phyloP scores from a whole-genome alignment of 2,888 invertebrate genomes.

The Cyclophora punctaria region DNA sequence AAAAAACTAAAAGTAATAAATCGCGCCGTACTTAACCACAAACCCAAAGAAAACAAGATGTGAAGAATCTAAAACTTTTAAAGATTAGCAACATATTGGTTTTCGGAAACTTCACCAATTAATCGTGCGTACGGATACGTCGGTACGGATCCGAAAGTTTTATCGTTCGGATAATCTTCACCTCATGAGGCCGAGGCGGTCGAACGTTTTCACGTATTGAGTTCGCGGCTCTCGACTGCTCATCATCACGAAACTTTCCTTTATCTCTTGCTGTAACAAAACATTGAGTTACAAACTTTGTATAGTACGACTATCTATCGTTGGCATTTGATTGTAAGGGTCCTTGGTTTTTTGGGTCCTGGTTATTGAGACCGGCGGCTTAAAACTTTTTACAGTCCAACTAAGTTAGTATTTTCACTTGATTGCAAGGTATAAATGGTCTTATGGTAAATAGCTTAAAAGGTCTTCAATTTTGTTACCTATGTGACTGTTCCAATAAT shows the following conservation, averaged over 20 bases:
- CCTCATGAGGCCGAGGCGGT: conserved; percentile 56
- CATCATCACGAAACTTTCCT: conserved; percentile 60
- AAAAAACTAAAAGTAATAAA: neutral
- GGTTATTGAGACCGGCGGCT: too few relatives aligned
- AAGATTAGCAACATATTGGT: conserved; percentile 15
- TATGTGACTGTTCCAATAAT: too few relatives aligned
- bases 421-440: too few relatives aligned
- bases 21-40: neutral
- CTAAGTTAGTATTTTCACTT: too few relatives aligned
- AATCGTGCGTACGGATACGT: conserved; percentile 1
- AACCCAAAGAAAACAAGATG: neutral
- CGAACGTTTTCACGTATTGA: conserved; percentile 41
- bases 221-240: conserved; percentile 30
- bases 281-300: conserved; percentile 14
- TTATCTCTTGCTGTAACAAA: conserved; percentile 62
- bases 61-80: conserved; percentile 1
- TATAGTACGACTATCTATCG: too few relatives aligned
- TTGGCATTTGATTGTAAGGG: too few relatives aligned
- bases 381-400: too few relatives aligned
- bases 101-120: conserved; percentile 12
- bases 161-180: conserved; percentile 20
- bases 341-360: too few relatives aligned
- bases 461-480: too few relatives aligned
- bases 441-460: too few relatives aligned
- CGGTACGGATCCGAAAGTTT: conserved; percentile 1